Conservation (phyloP, 2,888 invertebrate species). For the Exocentrus adspersus region DNA sequence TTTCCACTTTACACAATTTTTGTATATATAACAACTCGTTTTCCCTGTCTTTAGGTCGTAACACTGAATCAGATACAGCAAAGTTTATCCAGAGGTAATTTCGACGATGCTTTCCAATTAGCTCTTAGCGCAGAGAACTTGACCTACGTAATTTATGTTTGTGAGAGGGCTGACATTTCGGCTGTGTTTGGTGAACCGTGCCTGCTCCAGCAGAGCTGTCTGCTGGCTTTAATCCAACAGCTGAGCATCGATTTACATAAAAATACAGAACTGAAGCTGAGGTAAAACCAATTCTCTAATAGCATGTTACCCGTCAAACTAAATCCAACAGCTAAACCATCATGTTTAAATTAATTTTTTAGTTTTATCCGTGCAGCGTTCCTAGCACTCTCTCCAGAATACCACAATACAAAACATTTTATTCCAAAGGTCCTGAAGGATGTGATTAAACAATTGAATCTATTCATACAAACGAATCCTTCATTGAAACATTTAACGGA, state of each 20-base stretch:
- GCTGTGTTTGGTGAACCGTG: constrained; percentile 80
- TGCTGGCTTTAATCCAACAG: constrained; percentile 94
- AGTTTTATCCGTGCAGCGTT: constrained; percentile 91
- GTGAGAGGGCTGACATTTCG: constrained; percentile 84
- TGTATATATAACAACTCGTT: no score
- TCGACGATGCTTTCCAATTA: constrained; percentile 90
- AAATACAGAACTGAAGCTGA: constrained; percentile 84
- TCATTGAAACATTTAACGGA: constrained; percentile 72
- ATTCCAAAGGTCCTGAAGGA: constrained; percentile 81
- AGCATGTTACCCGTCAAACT: no score
- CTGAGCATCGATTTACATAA: constrained; percentile 88
- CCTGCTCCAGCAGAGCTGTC: constrained; percentile 85
- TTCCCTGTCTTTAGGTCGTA: constrained; percentile 64
- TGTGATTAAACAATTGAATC: constrained; percentile 77
- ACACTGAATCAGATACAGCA: constrained; percentile 76
- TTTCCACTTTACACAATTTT: no score
- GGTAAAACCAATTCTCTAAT: constrained; percentile 72
- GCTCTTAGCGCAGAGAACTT: constrained; percentile 91
- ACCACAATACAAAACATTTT: constrained; percentile 85
- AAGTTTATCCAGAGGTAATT: constrained; percentile 75
- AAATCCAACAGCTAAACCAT: no score
- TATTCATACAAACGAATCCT: constrained; percentile 75
- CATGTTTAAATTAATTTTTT: constrained; percentile 48
- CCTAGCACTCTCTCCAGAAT: constrained; percentile 79
- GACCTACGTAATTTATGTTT: constrained; percentile 84